These are phyloP conservation scores for Eremophila alpestris DNA, from an alignment of 2,797 vertebrate species.

Conservation along the genomic window DNA sequence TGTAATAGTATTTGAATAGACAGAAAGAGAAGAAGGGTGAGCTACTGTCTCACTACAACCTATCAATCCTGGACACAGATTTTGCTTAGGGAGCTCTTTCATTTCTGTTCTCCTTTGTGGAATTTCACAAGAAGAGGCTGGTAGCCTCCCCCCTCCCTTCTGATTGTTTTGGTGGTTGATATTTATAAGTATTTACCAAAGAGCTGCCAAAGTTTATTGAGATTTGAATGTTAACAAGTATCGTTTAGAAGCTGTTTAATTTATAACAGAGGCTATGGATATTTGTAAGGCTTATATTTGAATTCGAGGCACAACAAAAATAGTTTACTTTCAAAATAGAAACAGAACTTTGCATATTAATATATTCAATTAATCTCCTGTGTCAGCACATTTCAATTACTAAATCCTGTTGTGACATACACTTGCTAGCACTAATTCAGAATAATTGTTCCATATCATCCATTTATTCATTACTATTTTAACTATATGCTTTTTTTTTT, in stretches of 20 bases:
- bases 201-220: conserved; percentile 68
- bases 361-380: conserved; percentile 43
- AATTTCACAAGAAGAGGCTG: conserved; percentile 12
- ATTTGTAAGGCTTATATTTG: conserved; percentile 58
- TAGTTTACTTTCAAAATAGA: conserved; percentile 33
- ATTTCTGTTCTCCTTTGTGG: conserved; percentile 8
- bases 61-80: conserved; percentile 1
- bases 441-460: background rate
- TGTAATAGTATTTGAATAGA: conserved; percentile 43
- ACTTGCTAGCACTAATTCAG: conserved; percentile 1
- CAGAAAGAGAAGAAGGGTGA: conserved; percentile 33
- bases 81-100: conserved; percentile 30
- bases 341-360: conserved; percentile 25
- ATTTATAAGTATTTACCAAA: conserved; percentile 74
- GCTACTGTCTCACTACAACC: conserved; percentile 30
- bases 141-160: conserved; percentile 21
- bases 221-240: conserved; percentile 63
- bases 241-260: conserved; percentile 50
- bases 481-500: background rate
- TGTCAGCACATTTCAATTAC: conserved; percentile 55
- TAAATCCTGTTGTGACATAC: background rate
- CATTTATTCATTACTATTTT: background rate
- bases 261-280: conserved; percentile 51
- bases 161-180: conserved; percentile 45
- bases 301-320: conserved; percentile 37